Conservation (phyloP, 2,113 vertebrate species). For the Cyanoderma ruficeps region DNA sequence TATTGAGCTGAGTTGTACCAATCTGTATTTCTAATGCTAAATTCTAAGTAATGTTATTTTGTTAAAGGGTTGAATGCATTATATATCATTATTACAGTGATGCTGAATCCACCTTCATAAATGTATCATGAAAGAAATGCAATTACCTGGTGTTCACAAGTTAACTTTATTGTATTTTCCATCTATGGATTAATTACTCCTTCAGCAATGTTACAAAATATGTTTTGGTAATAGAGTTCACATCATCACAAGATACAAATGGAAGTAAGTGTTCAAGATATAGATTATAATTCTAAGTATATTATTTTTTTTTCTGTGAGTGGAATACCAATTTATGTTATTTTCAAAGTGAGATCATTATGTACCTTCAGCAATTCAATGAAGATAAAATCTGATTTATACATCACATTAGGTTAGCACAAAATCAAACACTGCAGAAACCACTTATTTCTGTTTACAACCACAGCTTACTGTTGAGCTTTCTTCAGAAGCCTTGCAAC, state of each 20-base stretch:
- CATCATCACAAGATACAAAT: background rate
- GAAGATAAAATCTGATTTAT: background rate
- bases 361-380: background rate
- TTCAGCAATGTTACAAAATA: background rate
- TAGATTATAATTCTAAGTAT: background rate
- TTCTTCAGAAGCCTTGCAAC: background rate
- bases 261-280: background rate
- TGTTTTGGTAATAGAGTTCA: background rate
- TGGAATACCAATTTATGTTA: background rate
- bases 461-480: background rate
- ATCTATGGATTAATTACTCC: background rate
- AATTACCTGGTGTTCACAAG: background rate
- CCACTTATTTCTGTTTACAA: background rate
- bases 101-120: background rate
- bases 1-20: background rate
- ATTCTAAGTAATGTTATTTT: background rate
- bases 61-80: background rate
- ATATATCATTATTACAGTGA: background rate
- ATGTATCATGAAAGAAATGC: background rate
- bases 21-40: background rate
- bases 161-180: background rate
- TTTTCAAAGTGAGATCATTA: background rate
- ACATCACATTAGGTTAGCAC: background rate
- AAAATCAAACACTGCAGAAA: background rate
- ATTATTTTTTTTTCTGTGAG: background rate